Evolutionary conservation across 2,888 invertebrate species (phyloP).

Genomic region (Apocheima hispidaria): DNA sequence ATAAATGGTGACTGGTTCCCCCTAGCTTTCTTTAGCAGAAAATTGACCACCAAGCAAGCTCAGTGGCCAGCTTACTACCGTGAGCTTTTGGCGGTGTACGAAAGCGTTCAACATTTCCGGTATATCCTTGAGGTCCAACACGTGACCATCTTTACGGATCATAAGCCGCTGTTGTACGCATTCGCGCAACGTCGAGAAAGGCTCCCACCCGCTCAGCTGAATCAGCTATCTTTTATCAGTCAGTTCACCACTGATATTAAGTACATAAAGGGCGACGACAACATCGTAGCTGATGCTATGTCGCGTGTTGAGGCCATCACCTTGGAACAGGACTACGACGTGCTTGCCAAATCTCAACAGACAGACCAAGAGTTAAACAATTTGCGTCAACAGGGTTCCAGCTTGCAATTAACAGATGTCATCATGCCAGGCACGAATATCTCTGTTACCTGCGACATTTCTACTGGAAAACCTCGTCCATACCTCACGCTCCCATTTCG

Average conservation of each 20-base stretch:
- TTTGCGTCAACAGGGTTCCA: neutral
- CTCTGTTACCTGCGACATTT: too few species aligned
- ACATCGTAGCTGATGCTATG: slow-evolving; percentile 33
- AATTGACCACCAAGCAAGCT: neutral
- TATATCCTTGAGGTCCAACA: slow-evolving; percentile 3
- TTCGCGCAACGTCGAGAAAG: slow-evolving; percentile 38
- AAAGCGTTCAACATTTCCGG: too few species aligned
- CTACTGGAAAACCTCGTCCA: neutral
- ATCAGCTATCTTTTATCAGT: neutral
- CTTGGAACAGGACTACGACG: too few species aligned
- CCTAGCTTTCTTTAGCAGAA: neutral
- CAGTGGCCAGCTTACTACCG: neutral
- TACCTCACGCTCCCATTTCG: too few species aligned
- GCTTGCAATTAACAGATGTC: too few species aligned
- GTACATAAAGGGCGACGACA: neutral
- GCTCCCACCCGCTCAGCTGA: slow-evolving; percentile 12
- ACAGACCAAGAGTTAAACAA: neutral
- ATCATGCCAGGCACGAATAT: too few species aligned
- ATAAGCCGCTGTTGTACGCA: slow-evolving; percentile 40
- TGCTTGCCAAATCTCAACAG: too few species aligned
- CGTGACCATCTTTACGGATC: slow-evolving; percentile 23
- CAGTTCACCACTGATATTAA: too few species aligned
- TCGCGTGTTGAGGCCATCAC: slow-evolving; percentile 43
- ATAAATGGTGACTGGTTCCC: neutral
- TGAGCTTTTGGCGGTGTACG: neutral